phyloP scores from a whole-genome alignment of 2,113 vertebrate genomes.

The Anseranas semipalmata region DNA sequence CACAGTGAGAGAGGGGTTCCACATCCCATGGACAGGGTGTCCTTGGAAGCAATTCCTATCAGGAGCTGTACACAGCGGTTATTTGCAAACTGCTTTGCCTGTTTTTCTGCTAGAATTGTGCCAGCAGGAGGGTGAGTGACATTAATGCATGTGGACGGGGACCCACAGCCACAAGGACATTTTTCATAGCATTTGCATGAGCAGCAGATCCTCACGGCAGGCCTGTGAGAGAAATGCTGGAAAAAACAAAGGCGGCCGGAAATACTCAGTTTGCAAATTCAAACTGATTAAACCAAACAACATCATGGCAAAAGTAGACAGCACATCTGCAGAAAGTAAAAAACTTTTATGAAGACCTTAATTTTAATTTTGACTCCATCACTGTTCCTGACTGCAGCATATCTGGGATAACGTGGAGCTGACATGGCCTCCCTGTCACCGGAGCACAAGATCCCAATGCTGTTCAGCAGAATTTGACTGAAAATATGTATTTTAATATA shows the following conservation, averaged over 20 bases:
- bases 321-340: neutral
- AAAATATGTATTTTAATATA: fast-evolving
- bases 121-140: neutral
- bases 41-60: neutral
- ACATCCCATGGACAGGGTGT: neutral
- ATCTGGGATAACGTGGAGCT: neutral
- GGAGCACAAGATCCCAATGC: neutral
- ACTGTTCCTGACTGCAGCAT: neutral
- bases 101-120: neutral
- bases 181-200: neutral
- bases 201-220: neutral
- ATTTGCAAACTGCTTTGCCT: neutral
- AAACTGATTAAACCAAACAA: neutral
- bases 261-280: neutral
- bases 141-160: fast-evolving
- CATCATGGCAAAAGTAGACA: fast-evolving
- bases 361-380: neutral
- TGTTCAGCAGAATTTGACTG: neutral
- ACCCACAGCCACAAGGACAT: neutral
- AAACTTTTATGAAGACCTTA: neutral
- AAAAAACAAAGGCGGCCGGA: neutral
- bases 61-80: neutral
- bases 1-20: neutral
- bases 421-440: neutral
- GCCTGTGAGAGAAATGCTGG: neutral